Evolutionary conservation across 2,888 invertebrate species (phyloP).

Genomic region (Meghimatium bilineatum): DNA sequence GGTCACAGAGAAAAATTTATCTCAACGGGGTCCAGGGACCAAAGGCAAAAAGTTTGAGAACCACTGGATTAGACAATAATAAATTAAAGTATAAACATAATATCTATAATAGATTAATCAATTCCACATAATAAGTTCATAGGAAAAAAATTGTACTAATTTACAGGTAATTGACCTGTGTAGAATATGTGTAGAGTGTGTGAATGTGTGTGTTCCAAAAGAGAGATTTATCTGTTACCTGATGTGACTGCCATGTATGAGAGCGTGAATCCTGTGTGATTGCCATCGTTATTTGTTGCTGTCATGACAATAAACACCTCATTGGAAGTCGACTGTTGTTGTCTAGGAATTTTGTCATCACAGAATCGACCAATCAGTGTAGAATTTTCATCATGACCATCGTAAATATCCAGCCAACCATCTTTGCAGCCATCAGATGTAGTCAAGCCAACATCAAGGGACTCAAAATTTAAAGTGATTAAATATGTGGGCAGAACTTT

Average conservation of each 20-base stretch:
- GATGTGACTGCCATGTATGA: background rate
- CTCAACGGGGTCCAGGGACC: too few species aligned
- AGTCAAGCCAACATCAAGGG: constrained; percentile 59
- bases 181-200: too few species aligned
- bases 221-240: background rate
- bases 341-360: constrained; percentile 56
- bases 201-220: too few species aligned
- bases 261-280: constrained; percentile 4
- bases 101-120: too few species aligned
- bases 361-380: constrained; percentile 54
- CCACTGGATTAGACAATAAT: too few species aligned
- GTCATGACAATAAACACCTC: constrained; percentile 50
- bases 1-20: too few species aligned
- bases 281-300: background rate
- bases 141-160: too few species aligned
- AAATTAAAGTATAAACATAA: too few species aligned
- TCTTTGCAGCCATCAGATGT: constrained; percentile 57
- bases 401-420: constrained; percentile 61
- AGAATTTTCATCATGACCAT: constrained; percentile 53
- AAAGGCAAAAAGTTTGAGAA: too few species aligned
- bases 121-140: too few species aligned
- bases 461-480: constrained; percentile 59
- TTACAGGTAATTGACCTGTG: too few species aligned
- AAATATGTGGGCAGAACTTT: constrained; percentile 58
- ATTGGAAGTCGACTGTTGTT: constrained; percentile 55